These are phyloP conservation scores for Tenthredo notha DNA, from an alignment of 2,888 invertebrate species.

Conservation along the genomic window DNA sequence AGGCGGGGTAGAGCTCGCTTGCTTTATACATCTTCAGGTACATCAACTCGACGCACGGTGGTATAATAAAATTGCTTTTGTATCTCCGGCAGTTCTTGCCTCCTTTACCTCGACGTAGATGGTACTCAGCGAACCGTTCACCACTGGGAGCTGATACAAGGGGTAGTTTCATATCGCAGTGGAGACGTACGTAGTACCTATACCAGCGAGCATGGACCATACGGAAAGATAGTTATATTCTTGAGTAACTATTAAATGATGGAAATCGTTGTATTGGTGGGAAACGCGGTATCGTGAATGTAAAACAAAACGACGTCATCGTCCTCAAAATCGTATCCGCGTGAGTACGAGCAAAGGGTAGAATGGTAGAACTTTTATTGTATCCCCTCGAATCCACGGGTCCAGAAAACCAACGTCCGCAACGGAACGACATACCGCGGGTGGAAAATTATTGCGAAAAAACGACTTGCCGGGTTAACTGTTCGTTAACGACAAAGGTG, in stretches of 20 bases:
- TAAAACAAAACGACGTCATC: constrained; percentile 47
- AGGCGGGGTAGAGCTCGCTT: constrained; percentile 65
- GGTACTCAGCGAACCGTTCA: constrained; percentile 45
- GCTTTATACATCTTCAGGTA: constrained; percentile 69
- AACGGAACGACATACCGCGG: constrained; percentile 24
- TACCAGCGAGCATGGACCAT: neutral
- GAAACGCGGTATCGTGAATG: constrained; percentile 22
- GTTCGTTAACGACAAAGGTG: constrained; percentile 51
- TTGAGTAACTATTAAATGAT: constrained; percentile 47
- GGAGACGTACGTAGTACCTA: neutral
- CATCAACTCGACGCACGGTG: constrained; percentile 69
- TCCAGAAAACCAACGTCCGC: neutral
- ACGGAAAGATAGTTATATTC: constrained; percentile 32
- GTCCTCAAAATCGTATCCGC: neutral
- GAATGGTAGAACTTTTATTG: constrained; percentile 39
- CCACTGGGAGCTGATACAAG: neutral
- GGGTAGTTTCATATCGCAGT: constrained; percentile 23
- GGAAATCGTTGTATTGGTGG: constrained; percentile 8
- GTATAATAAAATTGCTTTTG: constrained; percentile 72
- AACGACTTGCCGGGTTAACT: constrained; percentile 46
- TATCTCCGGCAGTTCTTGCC: constrained; percentile 63
- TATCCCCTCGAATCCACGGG: constrained; percentile 15
- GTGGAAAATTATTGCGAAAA: constrained; percentile 44
- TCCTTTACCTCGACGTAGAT: constrained; percentile 52
- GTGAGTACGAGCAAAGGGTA: constrained; percentile 30